Evolutionary conservation across 1,140 invertebrate genomes (phyloP).

Genomic region (Drosophila parabipectinata): DNA sequence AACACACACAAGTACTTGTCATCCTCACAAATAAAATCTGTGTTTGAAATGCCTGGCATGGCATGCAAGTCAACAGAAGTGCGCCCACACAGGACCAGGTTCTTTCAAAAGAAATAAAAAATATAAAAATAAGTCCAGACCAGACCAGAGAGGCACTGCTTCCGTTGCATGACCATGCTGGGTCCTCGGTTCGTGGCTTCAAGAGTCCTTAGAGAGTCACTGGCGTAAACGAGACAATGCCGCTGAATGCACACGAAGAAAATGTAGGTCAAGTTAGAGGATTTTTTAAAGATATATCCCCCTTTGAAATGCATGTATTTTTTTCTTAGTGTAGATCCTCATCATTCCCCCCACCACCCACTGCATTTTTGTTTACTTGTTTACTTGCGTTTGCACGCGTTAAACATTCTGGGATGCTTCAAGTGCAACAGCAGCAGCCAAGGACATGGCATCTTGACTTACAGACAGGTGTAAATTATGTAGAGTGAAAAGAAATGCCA

Average conservation of each 20-base stretch:
- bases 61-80: slow-evolving; percentile 20
- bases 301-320: background rate
- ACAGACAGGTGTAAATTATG: slow-evolving; percentile 76
- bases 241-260: background rate
- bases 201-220: slow-evolving; percentile 74
- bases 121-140: slow-evolving; percentile 1
- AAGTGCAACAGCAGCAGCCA: slow-evolving; percentile 56
- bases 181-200: slow-evolving; percentile 6
- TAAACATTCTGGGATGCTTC: slow-evolving; percentile 63
- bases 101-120: slow-evolving; percentile 15
- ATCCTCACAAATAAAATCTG: slow-evolving; percentile 26
- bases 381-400: slow-evolving; percentile 58
- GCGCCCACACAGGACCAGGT: slow-evolving; percentile 33
- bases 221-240: slow-evolving; percentile 76
- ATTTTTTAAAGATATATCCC: background rate
- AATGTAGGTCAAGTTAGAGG: background rate
- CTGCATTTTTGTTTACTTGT: slow-evolving; percentile 63
- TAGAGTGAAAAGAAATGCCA: slow-evolving; percentile 63
- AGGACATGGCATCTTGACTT: slow-evolving; percentile 68
- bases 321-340: slow-evolving; percentile 8
- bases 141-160: slow-evolving; percentile 31
- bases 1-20: slow-evolving; percentile 6
- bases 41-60: slow-evolving; percentile 37
- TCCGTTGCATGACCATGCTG: slow-evolving; percentile 49
- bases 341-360: slow-evolving; percentile 1